A percentile compares a stretch with the other conserved stretches of the same genome.
phyloP scores from a whole-genome alignment of 2,888 invertebrate genomes.

The Sthenelais limicola region DNA sequence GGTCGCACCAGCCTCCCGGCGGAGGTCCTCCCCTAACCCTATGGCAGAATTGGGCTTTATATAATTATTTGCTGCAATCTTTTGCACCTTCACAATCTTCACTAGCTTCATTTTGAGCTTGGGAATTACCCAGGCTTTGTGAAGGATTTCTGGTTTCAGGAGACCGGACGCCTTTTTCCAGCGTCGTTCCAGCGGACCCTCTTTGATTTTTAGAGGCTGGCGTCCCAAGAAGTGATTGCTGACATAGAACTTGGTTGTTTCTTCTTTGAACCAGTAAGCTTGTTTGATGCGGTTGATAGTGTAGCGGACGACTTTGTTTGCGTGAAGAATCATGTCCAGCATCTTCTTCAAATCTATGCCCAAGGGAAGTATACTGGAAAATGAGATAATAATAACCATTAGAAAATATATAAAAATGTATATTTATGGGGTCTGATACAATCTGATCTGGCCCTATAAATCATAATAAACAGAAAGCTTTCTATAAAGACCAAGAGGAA shows the following conservation, averaged over 20 bases:
- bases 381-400: no score
- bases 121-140: constrained; percentile 17
- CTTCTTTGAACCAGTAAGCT: not conserved
- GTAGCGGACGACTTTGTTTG: not conserved
- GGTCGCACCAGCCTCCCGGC: no score
- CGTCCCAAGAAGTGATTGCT: constrained; percentile 19
- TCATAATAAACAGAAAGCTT: no score
- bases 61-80: no score
- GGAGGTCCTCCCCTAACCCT: no score
- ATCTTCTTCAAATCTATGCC: not conserved
- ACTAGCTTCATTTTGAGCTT: no score
- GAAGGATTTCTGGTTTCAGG: not conserved
- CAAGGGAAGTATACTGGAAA: not conserved
- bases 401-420: no score
- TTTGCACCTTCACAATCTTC: no score
- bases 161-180: constrained; percentile 4
- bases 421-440: no score
- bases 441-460: no score
- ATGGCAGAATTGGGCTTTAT: no score
- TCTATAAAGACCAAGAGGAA: no score
- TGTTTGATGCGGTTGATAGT: constrained; percentile 16
- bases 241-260: constrained; percentile 18
- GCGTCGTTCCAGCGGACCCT: constrained; percentile 13
- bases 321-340: not conserved
- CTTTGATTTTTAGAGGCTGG: constrained; percentile 1